Evolutionary conservation across 2,888 invertebrate genomes (phyloP), one percentile per base, ranked within the genome.

Genomic region (Sinhomidia bicolor): DNA sequence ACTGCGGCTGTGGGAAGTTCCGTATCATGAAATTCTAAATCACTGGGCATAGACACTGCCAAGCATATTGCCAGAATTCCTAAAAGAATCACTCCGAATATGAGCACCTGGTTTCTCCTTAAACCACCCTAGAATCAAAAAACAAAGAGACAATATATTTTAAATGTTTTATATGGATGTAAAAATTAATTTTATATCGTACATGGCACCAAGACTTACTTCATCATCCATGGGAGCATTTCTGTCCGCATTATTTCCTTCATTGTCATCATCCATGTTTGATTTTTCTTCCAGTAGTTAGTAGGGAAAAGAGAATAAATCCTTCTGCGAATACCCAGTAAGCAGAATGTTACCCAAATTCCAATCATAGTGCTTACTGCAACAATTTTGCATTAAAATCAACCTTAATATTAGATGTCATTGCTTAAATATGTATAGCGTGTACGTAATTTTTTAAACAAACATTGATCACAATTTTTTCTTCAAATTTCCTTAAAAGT

Each of bases 11-110:
- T 62, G 36, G 89, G 89, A 0, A 90, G 57, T 10, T 84, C 88
- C 1, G 88, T n/a, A 17, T 89, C 89, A 20, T 78, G 85, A 47
- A 90, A 89, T 26, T 90, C 90, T 17, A 90, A 84, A 57, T 90
- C 90, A 41, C 81, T 81, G 0, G 90, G 90, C 88, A 90, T 89
- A 3, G 90, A 78, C 26, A 90, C 90, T 23, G 90, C 90, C 41
- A 90, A 80, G 26, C 89, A 89, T 17, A 90, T 89, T 60, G 90
- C 89, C 10, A 90, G 85, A 47, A 90, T 88, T 78, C 89, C 90
- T 0, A 90, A 44, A 9, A 90, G 71, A 2, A 90, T 60, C 14
- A 90, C 90, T 0, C 90, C 90, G 51, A 90, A 90, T 44, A 90
- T 88, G 26, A 90, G 83, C 51, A 90, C 87, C 74, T 90, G 90